phyloP scores from a whole-genome alignment of 2,888 invertebrate species.

The Tenthredo mesomela region DNA sequence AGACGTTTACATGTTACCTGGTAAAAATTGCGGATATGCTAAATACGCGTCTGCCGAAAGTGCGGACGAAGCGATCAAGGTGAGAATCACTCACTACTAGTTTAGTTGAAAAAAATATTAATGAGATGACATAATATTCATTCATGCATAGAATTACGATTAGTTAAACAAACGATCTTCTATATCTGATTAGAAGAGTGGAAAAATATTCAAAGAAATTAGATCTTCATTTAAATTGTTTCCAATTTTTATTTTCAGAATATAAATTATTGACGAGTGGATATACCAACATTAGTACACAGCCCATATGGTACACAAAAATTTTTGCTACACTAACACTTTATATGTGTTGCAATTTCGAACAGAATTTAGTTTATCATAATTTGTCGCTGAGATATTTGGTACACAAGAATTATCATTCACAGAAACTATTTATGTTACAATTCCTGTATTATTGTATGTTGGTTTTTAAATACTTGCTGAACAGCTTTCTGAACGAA shows the following conservation, averaged over 20 bases:
- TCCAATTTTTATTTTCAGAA: neutral
- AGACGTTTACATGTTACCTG: constrained; percentile 92
- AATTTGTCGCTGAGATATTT: neutral
- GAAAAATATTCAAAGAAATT: neutral
- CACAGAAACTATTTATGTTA: neutral
- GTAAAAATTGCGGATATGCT: constrained; percentile 96
- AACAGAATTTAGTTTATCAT: neutral
- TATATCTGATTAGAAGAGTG: neutral
- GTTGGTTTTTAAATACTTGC: neutral
- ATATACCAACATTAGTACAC: constrained; percentile 2
- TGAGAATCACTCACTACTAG: constrained; percentile 66
- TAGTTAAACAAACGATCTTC: neutral
- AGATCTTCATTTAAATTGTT: neutral
- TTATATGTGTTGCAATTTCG: neutral
- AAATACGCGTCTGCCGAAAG: constrained; percentile 89
- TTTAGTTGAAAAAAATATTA: neutral
- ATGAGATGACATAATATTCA: neutral
- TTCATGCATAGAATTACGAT: neutral
- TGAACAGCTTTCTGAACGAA: neutral
- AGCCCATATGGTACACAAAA: neutral
- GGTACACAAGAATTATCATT: neutral
- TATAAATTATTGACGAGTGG: neutral
- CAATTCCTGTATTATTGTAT: neutral
- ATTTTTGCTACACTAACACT: neutral
- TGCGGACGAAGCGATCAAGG: constrained; percentile 88